Evolutionary conservation across 1,140 invertebrate genomes (phyloP), one percentile per base, ranked within the genome.

Genomic region (Archegozetes longisetosus): DNA sequence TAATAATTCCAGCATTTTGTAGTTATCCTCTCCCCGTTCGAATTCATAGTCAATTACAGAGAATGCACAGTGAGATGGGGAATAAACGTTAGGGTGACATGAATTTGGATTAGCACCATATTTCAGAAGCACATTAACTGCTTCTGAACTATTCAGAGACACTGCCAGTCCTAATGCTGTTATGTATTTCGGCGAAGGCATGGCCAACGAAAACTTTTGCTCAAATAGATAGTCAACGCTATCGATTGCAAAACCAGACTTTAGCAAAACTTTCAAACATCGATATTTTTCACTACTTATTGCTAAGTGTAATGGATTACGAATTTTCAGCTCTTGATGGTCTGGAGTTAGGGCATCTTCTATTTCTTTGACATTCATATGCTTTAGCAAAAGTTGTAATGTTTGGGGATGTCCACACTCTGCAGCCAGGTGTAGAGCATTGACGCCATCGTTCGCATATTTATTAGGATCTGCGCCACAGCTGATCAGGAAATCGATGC

Each of bases 351-450:
- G 32, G 6, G 6, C 6, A 40, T 17, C 17, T 40, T 40, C 32
- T 17, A 40, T 40, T 9, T 40, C 32, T 40, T 40, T 40, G 32
- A 17, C 17, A 17, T 40, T 40, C 17, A 40, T 9, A 9, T 40
- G 6, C 32, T 40, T 40, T 40, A 40, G 17, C 17, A 40, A 40
- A 6, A 40, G 32, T 40, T 24, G 6, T 3, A 46, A 60, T 66
- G 57, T 71, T 70, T 61, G 57, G 55, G 55, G 49, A 59, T 68
- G 62, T 17, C 66, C 64, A 57, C 67, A 67, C 59, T 68, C 69
- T 23, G 71, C 64, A 29, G 72, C 71, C 55, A 68, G 66, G 59
- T 73, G 71, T 4, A 72, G 59, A 14, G 72, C 67, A 17, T 68
- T 68, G 17, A 64, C 61, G 20, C 66, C 64, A 23, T 71, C 70